Base-by-base conservation (phyloP, 2,888 invertebrate genomes). In the Hetaerina titia region DNA sequence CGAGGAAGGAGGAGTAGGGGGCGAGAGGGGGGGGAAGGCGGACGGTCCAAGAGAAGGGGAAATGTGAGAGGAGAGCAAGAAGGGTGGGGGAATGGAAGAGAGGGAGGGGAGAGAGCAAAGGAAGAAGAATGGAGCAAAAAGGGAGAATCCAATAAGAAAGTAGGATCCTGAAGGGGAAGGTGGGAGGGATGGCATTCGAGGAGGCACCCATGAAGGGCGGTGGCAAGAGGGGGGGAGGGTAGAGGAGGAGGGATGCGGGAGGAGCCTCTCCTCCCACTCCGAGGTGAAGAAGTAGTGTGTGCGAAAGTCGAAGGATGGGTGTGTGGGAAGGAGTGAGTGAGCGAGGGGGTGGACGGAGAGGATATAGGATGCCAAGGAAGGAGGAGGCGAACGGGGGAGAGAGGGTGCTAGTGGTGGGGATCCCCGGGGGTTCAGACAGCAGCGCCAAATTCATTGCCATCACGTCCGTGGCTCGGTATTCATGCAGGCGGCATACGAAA, bases 401-500 rank as follows among this genome's bases (percentile, higher is more conserved):
- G 89, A 9, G 89, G 58, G 25, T 22, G 58, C n/a, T n/a, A 25
- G 63, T 58, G 25, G 60, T 25, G 90, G 45, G 64, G 90, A 63
- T 15, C 60, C 69, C 69, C 69, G 22, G 60, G 58, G 58, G 60
- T 89, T n/a, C 81, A 81, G 81, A 81, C 81, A 69, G 22, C 31
- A 69, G 45, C 92, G 56, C 31, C 45, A 45, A 90, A 90, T 63
- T 90, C 90, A 90, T 90, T 90, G 90, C 64, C 64, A 64, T 90
- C 90, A 90, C 90, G 90, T 92, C 64, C 90, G 64, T 63, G 45
- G 92, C 92, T 69, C 69, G 92, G 92, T 92, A 92, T 92, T 60
- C 90, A 92, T 92, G 92, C 92, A 92, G 92, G 92, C 69, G 92
- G 92, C 92, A 92, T 92, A 74, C 92, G 92, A 92, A 92, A 22